Evolutionary conservation across 2,113 vertebrate genomes (phyloP), one percentile per base, ranked within the genome.

Genomic region (Cephalopterus ornatus): DNA sequence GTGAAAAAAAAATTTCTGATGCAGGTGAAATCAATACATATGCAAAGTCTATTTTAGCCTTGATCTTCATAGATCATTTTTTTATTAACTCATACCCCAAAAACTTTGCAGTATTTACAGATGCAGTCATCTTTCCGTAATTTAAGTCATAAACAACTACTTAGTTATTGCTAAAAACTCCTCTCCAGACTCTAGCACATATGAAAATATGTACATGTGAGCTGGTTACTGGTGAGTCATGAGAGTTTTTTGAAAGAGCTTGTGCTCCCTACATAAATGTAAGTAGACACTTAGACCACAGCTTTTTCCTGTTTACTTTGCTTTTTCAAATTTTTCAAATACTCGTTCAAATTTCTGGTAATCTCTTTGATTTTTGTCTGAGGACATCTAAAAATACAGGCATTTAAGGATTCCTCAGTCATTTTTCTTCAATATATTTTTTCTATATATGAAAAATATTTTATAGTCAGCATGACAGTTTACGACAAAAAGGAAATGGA

Each of bases 51-150:
- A 19, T 33, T 77, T 41, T 32, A 47, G 3, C 13, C 11, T 42
- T 65, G 65, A 49, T 47, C 11, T 74, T 82, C 42, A 63, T 5
- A 44, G 22, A 17, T 21, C 0, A 2, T 13, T 44, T 26, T 65
- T n/a, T 42, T 58, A 11, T 18, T 52, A 24, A 15, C 1, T 1
- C 7, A 5, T 26, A 46, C 30, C 8, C 23, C 5, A 5, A 61
- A 2, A 55, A 21, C 2, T 4, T 4, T 35, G 21, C 8, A 68
- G n/a, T 46, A 86, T 52, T 67, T 67, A 52, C 46, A 72, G 4
- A 24, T 19, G 16, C 4, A 32, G 24, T 68, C 13, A 46, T 37
- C 17, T 61, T 76, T 44, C 9, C 33, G 22, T 35, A 35, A 58
- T 21, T 59, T 46, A 59, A 49, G 7, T 33, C 10, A 35, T 4